These are phyloP conservation scores for Monomorium pharaonis DNA, from an alignment of 1,140 invertebrate species.

Conservation along the genomic window DNA sequence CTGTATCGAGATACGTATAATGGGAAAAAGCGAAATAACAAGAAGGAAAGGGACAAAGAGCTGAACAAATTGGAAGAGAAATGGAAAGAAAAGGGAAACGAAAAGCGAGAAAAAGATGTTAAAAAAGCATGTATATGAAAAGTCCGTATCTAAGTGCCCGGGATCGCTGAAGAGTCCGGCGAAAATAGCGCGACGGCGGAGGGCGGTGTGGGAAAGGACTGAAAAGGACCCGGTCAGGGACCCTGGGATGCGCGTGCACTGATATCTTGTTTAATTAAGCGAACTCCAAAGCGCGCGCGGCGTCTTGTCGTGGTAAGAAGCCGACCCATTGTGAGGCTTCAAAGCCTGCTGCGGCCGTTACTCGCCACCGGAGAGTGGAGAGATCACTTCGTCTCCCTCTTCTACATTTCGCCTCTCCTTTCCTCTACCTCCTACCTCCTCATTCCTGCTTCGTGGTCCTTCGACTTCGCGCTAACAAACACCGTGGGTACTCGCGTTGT, in stretches of 20 bases:
- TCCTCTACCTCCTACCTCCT: not conserved
- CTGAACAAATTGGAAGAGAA: not conserved
- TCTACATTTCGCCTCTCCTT: not conserved
- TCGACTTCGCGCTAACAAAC: slow-evolving; percentile 43
- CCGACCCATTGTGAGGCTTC: slow-evolving; percentile 67
- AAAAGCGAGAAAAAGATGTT: slow-evolving; percentile 63
- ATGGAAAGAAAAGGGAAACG: slow-evolving; percentile 23
- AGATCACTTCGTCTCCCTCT: not conserved
- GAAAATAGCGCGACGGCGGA: slow-evolving; percentile 8
- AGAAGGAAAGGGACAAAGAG: not conserved
- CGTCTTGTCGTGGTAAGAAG: slow-evolving; percentile 71
- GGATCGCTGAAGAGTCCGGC: slow-evolving; percentile 63
- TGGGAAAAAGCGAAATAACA: not conserved
- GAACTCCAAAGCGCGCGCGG: slow-evolving; percentile 68
- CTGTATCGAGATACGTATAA: not conserved
- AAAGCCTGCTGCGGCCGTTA: slow-evolving; percentile 56
- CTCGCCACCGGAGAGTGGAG: slow-evolving; percentile 31
- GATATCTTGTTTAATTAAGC: slow-evolving; percentile 80
- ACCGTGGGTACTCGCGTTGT: not conserved
- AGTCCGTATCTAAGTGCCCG: slow-evolving; percentile 65
- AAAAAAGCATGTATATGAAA: slow-evolving; percentile 71
- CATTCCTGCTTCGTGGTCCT: not conserved
- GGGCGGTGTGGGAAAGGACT: slow-evolving; percentile 59
- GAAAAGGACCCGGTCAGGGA: slow-evolving; percentile 59
- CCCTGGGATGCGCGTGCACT: slow-evolving; percentile 69